Base-by-base conservation (phyloP, 2,113 vertebrate species). In the Dasypus novemcinctus region DNA sequence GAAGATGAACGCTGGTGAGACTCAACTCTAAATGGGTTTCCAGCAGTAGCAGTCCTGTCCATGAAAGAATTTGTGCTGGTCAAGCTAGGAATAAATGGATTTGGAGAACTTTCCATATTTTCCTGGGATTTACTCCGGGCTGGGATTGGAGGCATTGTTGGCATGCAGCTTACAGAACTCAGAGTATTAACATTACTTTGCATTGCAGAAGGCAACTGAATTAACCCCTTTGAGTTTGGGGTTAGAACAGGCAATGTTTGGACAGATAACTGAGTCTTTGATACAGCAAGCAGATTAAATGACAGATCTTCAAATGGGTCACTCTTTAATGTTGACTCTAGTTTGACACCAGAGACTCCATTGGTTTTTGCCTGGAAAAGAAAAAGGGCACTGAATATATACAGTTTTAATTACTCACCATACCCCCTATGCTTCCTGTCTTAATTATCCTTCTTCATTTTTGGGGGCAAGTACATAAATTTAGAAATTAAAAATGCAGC, bases 51-150 rank as follows among this genome's bases (percentile, higher is more conserved):
- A 76, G 97, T 97, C 20, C 98, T 98, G 80, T 98, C 98, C 0
- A 98, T 98, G 97, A 99, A 99, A 31, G 99, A 99, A 84, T 99
- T 99, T 91, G 99, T 98, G 98, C 98, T 98, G 96, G 64, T 98
- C 74, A 96, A 98, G 89, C 98, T 98, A 61, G 97, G 95, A 69
- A 95, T 4, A 95, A 99, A 98, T 0, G 98, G 98, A 93, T 98
- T 98, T 3, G 98, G 98, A 88, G 99, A 99, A 78, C 96, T 97
- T 4, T 92, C 97, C 21, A 95, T 97, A 15, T 97, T 98, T 94
- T 99, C 99, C 97, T 99, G 99, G 18, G 99, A 99, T 64, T 98
- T 98, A 74, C 98, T 99, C 49, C 98, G 98, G 33, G 98, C 97
- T 9, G 99, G 98, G 25, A 97, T 0, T 1, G 98, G 99, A 90